Evolutionary conservation across 2,113 vertebrate genomes (phyloP).

Genomic region (Ciconia boyciana): DNA sequence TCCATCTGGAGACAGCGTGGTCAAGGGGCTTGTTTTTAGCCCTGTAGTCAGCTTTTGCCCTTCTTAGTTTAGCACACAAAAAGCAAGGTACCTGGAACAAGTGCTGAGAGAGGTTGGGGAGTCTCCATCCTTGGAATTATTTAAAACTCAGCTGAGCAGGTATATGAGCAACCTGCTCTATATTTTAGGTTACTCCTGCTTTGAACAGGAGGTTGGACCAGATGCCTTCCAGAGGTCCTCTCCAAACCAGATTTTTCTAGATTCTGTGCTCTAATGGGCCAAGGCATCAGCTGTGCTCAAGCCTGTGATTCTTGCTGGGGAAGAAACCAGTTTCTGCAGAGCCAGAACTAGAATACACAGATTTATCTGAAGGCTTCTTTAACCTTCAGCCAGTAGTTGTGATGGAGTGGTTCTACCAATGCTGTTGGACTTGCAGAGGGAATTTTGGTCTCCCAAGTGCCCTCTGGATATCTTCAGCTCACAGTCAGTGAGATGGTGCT

Average conservation of each 20-base stretch:
- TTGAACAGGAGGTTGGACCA: not conserved
- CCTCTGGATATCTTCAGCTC: not conserved
- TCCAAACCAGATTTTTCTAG: not conserved
- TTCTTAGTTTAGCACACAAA: not conserved
- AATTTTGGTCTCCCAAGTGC: not conserved
- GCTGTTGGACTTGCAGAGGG: not conserved
- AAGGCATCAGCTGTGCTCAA: not conserved
- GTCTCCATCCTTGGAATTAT: not conserved
- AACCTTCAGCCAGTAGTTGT: not conserved
- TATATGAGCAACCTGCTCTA: not conserved
- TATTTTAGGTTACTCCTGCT: not conserved
- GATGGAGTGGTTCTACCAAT: not conserved
- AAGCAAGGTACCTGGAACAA: not conserved
- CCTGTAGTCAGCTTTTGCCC: not conserved
- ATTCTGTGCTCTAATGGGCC: not conserved
- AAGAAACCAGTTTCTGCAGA: not conserved
- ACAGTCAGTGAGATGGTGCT: not conserved
- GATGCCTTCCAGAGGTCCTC: not conserved
- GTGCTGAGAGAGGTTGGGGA: not conserved
- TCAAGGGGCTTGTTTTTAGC: not conserved
- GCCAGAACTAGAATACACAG: not conserved
- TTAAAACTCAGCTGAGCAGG: not conserved
- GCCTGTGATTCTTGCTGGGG: not conserved
- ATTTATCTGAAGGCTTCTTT: not conserved
- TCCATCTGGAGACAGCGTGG: not conserved